Evolutionary conservation across 2,888 invertebrate species (phyloP).

Genomic region (Oasisia sp.): DNA sequence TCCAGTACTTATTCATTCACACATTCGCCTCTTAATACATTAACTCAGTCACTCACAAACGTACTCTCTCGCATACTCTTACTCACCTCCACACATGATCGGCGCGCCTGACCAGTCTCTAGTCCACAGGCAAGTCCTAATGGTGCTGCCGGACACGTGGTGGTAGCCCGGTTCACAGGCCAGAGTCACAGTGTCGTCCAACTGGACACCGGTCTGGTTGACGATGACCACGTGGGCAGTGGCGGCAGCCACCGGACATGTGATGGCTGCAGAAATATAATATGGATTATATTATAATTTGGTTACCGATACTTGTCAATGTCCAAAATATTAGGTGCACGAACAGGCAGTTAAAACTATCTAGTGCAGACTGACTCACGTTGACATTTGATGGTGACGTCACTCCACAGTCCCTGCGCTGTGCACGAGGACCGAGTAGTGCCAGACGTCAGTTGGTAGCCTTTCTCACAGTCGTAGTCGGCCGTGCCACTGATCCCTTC

Average conservation of each 20-base stretch:
- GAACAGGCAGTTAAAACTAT: no score
- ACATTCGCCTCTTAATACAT: no score
- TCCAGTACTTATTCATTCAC: no score
- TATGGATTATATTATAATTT: no score
- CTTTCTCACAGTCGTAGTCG: conserved; percentile 4
- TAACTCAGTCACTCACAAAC: no score
- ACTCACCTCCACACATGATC: not conserved
- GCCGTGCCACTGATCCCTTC: not conserved
- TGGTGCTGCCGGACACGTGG: not conserved
- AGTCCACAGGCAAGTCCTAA: not conserved
- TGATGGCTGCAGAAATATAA: not conserved
- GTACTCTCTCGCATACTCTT: no score
- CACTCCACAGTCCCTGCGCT: not conserved
- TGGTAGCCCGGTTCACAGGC: not conserved
- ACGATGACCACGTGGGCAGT: not conserved
- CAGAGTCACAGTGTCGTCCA: not conserved
- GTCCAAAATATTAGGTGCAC: no score
- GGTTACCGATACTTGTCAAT: no score
- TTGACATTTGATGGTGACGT: conserved; percentile 7
- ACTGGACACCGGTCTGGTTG: conserved; percentile 13
- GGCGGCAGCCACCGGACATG: not conserved
- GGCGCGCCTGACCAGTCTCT: not conserved
- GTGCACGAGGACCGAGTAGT: not conserved
- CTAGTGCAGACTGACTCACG: no score
- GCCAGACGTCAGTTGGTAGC: not conserved